Percentiles rank a stretch among this genome's conserved stretches.
phyloP scores from a whole-genome alignment of 1,140 invertebrate species.

The Centruroides vittatus region DNA sequence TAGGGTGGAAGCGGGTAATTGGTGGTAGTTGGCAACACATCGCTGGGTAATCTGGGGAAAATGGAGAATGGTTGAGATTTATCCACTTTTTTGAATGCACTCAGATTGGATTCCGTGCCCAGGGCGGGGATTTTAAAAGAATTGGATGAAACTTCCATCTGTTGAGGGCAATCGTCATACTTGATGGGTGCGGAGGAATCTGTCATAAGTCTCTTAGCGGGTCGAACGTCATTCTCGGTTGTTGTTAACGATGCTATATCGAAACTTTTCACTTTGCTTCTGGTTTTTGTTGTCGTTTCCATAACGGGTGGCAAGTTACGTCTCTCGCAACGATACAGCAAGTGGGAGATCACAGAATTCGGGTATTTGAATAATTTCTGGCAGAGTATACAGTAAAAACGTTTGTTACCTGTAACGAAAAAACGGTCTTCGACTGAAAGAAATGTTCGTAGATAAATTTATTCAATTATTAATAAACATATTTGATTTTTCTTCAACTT shows the following conservation, averaged over 20 bases:
- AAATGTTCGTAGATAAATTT: too few species aligned
- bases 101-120: neutral
- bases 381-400: slow-evolving; percentile 19
- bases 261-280: slow-evolving; percentile 17
- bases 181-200: neutral
- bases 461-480: too few species aligned
- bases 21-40: neutral
- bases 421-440: too few species aligned
- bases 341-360: slow-evolving; percentile 19
- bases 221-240: slow-evolving; percentile 7
- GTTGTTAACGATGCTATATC: slow-evolving; percentile 20
- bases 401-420: slow-evolving; percentile 11
- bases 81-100: slow-evolving; percentile 16
- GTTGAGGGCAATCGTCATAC: too few species aligned
- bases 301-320: slow-evolving; percentile 3
- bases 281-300: slow-evolving; percentile 10
- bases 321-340: slow-evolving; percentile 19
- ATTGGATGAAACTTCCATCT: too few species aligned
- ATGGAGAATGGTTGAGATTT: too few species aligned
- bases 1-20: neutral
- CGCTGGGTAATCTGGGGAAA: neutral
- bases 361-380: slow-evolving; percentile 18
- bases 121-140: too few species aligned
- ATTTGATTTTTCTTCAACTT: too few species aligned
- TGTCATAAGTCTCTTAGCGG: neutral